Evolutionary conservation across 2,797 vertebrate species (phyloP).

Genomic region (Urophycis tenuis): DNA sequence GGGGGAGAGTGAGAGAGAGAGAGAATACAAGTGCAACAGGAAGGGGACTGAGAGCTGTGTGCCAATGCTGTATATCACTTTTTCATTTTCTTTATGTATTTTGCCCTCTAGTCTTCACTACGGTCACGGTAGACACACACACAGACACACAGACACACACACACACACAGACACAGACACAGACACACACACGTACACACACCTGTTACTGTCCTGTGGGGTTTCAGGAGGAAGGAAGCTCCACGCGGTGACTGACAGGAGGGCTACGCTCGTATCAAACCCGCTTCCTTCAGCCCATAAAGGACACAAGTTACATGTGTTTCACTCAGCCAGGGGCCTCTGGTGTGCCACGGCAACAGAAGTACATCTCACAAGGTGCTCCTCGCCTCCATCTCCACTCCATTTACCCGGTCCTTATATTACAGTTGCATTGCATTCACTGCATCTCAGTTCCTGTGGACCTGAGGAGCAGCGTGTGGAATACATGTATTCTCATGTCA

Average conservation of each 20-base stretch:
- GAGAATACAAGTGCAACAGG: conserved; percentile 31
- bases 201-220: background rate
- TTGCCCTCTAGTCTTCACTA: conserved; percentile 37
- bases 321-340: background rate
- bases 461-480: background rate
- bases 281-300: background rate
- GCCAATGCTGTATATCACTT: conserved; percentile 20
- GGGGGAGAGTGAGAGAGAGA: conserved; percentile 18
- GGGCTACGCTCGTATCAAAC: background rate
- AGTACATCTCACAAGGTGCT: background rate
- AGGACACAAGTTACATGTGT: too few relatives aligned
- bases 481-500: background rate
- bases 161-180: background rate
- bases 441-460: too few relatives aligned
- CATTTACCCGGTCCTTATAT: background rate
- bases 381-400: background rate
- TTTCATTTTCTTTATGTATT: conserved; percentile 13
- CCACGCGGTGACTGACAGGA: background rate
- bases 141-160: conserved; percentile 27
- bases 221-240: background rate
- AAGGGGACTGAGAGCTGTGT: conserved; percentile 27
- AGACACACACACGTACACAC: conserved; percentile 9
- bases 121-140: conserved; percentile 36
- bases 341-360: background rate
- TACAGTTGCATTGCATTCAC: background rate